Evolutionary conservation across 2,113 vertebrate genomes (phyloP).

Genomic region (Aepyceros melampus): DNA sequence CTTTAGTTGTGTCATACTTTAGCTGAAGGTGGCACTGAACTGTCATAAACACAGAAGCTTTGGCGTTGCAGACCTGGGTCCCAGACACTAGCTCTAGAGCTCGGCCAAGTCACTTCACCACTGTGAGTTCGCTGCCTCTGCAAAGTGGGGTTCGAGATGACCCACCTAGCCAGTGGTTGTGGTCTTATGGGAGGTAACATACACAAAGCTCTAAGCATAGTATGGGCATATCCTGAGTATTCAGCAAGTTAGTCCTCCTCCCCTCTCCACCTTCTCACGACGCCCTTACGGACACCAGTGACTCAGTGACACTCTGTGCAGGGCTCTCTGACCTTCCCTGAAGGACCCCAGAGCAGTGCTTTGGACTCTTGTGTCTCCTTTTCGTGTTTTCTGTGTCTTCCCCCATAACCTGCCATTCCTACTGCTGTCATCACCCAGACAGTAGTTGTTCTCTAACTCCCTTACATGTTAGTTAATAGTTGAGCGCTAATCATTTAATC

Average conservation of each 20-base stretch:
- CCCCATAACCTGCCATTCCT: neutral
- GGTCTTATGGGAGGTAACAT: neutral
- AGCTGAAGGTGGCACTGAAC: neutral
- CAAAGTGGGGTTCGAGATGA: neutral
- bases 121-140: neutral
- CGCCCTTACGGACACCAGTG: neutral
- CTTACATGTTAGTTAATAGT: neutral
- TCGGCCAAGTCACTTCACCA: neutral
- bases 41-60: neutral
- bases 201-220: neutral
- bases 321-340: neutral
- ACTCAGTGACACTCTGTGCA: neutral
- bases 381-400: neutral
- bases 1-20: neutral
- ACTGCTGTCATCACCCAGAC: neutral
- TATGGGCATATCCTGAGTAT: neutral
- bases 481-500: neutral
- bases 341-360: neutral
- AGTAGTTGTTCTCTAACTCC: neutral
- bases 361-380: neutral
- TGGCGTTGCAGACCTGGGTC: neutral
- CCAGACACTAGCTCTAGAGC: neutral
- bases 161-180: neutral
- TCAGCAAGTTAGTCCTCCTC: neutral
- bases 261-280: neutral